Conservation (phyloP, 2,113 vertebrate species). For the Gymnocephalus cernua region DNA sequence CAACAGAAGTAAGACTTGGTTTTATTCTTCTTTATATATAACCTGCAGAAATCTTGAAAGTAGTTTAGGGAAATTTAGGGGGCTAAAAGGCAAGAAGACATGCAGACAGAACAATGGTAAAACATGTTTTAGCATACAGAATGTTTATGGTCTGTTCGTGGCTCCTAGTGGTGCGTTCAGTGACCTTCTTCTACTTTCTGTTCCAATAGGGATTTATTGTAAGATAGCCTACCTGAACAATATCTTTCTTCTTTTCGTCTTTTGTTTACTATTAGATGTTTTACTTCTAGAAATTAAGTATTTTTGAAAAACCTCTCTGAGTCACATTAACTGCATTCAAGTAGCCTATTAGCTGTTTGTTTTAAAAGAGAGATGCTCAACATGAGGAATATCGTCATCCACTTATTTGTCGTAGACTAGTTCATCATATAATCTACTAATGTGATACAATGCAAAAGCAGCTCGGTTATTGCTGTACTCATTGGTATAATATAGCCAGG, state of each 20-base stretch:
- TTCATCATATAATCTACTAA: neutral
- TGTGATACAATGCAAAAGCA: neutral
- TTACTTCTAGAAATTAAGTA: neutral
- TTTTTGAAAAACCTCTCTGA: too few species aligned
- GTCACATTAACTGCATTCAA: neutral
- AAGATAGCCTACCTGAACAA: neutral
- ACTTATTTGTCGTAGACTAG: neutral
- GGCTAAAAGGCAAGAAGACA: neutral
- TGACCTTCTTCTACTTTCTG: neutral
- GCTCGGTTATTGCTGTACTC: neutral
- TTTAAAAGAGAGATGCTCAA: neutral
- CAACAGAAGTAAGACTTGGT: slow-evolving; percentile 89
- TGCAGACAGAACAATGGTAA: neutral
- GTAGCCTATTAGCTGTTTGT: neutral
- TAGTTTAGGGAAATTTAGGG: neutral
- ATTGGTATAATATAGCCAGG: neutral
- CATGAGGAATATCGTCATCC: neutral
- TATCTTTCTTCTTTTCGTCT: neutral
- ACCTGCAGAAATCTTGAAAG: neutral
- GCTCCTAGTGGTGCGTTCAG: neutral
- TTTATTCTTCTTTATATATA: neutral
- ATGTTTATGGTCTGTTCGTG: neutral
- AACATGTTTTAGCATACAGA: neutral
- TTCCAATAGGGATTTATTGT: neutral
- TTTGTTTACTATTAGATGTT: neutral